phyloP scores from a whole-genome alignment of 2,888 invertebrate genomes.

The Apamea epomidion region DNA sequence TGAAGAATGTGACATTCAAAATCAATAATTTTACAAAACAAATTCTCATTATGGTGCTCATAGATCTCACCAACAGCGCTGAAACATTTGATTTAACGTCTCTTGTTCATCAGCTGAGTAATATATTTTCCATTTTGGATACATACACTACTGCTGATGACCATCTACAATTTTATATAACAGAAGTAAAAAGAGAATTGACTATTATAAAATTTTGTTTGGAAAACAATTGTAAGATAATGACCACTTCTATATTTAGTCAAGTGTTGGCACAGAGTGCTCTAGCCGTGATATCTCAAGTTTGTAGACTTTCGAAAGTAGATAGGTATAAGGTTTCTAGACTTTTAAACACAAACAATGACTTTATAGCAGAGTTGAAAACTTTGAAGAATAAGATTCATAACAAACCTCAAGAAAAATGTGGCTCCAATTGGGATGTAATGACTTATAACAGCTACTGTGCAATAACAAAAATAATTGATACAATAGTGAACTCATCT shows the following conservation, averaged over 20 bases:
- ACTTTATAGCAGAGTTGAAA: slow-evolving; percentile 82
- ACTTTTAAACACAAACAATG: slow-evolving; percentile 86
- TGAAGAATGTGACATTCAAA: slow-evolving; percentile 87
- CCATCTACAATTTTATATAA: slow-evolving; percentile 86
- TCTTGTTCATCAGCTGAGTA: slow-evolving; percentile 85
- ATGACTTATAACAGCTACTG: slow-evolving; percentile 89
- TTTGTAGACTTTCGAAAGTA: slow-evolving; percentile 86
- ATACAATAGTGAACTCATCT: slow-evolving; percentile 84
- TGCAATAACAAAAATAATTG: slow-evolving; percentile 87
- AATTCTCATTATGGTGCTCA: slow-evolving; percentile 87
- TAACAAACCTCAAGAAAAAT: slow-evolving; percentile 69
- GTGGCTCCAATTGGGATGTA: slow-evolving; percentile 83
- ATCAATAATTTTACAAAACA: slow-evolving; percentile 89
- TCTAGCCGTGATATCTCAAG: slow-evolving; percentile 88
- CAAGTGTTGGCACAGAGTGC: slow-evolving; percentile 87
- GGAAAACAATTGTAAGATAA: slow-evolving; percentile 88
- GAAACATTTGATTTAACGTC: slow-evolving; percentile 87
- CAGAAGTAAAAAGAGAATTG: slow-evolving; percentile 87
- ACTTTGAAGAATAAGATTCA: slow-evolving; percentile 75
- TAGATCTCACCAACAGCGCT: slow-evolving; percentile 87
- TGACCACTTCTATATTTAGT: slow-evolving; percentile 87
- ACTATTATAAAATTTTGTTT: slow-evolving; percentile 88
- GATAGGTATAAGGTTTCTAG: slow-evolving; percentile 89
- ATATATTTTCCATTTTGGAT: slow-evolving; percentile 87
- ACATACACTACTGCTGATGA: slow-evolving; percentile 84